Conservation (phyloP, 2,797 vertebrate genomes). For the Phalanger gymnotis region DNA sequence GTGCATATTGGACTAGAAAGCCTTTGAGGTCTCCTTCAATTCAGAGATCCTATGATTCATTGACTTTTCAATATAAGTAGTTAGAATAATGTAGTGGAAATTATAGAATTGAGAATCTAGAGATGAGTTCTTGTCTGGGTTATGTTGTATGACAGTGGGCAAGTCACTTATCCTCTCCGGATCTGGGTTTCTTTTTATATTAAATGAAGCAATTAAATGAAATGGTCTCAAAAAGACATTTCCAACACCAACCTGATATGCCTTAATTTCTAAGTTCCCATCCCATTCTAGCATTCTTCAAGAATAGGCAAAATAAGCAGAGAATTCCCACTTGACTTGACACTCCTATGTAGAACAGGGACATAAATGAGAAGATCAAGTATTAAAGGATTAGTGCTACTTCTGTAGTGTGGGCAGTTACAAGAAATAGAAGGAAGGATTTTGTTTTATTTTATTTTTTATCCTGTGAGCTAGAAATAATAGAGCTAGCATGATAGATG, state of each 20-base stretch:
- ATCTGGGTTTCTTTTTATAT: background rate
- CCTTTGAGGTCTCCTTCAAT: background rate
- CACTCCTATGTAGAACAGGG: background rate
- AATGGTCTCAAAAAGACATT: background rate
- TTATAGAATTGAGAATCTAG: background rate
- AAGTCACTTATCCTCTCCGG: background rate
- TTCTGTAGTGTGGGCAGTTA: background rate
- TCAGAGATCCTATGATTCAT: background rate
- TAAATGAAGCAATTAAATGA: background rate
- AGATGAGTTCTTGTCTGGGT: background rate
- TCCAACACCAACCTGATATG: background rate
- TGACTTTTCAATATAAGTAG: background rate
- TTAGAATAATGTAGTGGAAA: background rate
- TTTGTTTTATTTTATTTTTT: background rate
- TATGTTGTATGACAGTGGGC: background rate
- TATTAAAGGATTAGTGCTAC: background rate
- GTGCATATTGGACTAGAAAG: background rate
- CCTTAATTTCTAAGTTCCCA: background rate
- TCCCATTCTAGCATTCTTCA: background rate
- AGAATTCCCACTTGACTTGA: background rate
- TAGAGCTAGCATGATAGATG: conserved; percentile 54
- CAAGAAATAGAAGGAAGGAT: conserved; percentile 28
- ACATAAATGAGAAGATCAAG: background rate
- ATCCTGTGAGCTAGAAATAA: conserved; percentile 54
- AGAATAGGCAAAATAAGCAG: background rate